These are phyloP conservation scores for Drosophila littoralis DNA, from an alignment of 1,140 invertebrate genomes.

Conservation along the genomic window DNA sequence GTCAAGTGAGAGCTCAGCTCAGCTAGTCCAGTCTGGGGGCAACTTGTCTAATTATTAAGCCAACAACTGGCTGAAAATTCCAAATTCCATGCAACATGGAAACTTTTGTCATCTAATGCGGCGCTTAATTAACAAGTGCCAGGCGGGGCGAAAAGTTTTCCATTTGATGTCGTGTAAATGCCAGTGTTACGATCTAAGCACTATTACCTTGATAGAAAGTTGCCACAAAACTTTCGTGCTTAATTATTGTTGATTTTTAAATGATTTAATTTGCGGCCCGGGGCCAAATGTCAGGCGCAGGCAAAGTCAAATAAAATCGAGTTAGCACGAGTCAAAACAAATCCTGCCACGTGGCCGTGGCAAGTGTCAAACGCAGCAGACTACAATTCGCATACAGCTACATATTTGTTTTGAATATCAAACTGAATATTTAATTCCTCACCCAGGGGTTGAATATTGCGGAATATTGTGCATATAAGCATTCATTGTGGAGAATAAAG, in stretches of 20 bases:
- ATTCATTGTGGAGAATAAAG: too few relatives aligned
- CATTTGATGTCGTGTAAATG: constrained; percentile 72
- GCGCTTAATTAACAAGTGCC: constrained; percentile 61
- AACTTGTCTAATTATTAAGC: constrained; percentile 56
- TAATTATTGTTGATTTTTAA: constrained; percentile 78
- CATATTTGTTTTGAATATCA: constrained; percentile 9
- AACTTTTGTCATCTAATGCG: constrained; percentile 58
- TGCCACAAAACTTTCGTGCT: constrained; percentile 57
- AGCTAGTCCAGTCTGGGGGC: background rate
- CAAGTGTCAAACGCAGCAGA: constrained; percentile 52
- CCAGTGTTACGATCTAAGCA: constrained; percentile 49
- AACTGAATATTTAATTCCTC: background rate
- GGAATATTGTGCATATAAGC: too few relatives aligned
- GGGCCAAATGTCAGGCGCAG: constrained; percentile 28
- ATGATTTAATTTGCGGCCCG: constrained; percentile 62
- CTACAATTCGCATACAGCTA: background rate
- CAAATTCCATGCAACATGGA: constrained; percentile 25
- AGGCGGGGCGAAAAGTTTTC: constrained; percentile 51
- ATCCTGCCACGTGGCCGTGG: background rate
- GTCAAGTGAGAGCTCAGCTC: constrained; percentile 22
- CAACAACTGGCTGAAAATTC: constrained; percentile 20
- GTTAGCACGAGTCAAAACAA: constrained; percentile 11
- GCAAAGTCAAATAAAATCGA: constrained; percentile 46
- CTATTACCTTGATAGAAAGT: constrained; percentile 44
- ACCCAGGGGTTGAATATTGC: too few relatives aligned